A percentile compares a stretch with the other conserved stretches of the same genome.
Evolutionary conservation across 2,113 vertebrate species (phyloP).

Genomic region (Crypturellus undulatus): DNA sequence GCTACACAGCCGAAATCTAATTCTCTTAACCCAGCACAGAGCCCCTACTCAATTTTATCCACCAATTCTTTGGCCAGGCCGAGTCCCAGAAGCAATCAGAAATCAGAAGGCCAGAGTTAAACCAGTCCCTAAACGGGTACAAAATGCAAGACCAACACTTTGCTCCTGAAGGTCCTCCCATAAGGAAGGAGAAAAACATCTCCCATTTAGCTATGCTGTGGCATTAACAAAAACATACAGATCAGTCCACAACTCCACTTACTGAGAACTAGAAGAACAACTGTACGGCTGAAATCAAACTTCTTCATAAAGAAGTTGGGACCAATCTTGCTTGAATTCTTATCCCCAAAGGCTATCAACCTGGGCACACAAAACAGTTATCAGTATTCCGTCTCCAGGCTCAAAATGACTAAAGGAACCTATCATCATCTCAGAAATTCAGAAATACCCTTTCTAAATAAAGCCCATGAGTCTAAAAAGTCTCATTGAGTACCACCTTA

Average conservation of each 20-base stretch:
- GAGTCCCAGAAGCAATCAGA: not conserved
- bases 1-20: constrained; percentile 33
- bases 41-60: not conserved
- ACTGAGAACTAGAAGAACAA: not conserved
- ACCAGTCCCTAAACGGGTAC: not conserved
- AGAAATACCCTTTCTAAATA: not conserved
- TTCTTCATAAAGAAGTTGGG: not conserved
- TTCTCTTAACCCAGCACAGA: not conserved
- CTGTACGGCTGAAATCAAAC: not conserved
- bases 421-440: not conserved
- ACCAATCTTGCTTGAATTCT: not conserved
- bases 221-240: not conserved
- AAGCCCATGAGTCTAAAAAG: not conserved
- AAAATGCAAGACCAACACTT: not conserved
- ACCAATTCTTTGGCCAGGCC: not conserved
- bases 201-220: not conserved
- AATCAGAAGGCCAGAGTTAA: not conserved
- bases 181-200: not conserved
- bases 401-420: not conserved
- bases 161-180: not conserved
- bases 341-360: not conserved
- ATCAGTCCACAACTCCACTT: not conserved
- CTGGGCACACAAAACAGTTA: not conserved
- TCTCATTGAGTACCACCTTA: not conserved
- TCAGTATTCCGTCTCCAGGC: not conserved